Conservation (phyloP, 2,888 invertebrate species). For the Trisateles emortualis region DNA sequence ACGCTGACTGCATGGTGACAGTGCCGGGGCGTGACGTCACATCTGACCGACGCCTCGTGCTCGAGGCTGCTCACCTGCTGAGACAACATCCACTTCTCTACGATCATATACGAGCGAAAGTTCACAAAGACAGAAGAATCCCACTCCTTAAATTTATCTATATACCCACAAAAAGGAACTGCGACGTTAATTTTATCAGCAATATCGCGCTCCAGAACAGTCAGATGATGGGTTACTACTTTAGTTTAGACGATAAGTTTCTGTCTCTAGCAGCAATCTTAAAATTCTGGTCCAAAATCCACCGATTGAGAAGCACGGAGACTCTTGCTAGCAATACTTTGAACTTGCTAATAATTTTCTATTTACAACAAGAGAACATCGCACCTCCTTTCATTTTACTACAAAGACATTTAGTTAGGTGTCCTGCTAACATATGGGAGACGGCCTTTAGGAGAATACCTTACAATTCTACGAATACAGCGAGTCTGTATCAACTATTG, state of each 20-base stretch:
- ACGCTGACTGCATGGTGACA: conserved; percentile 38
- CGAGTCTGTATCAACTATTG: conserved; percentile 28
- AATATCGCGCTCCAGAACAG: conserved; percentile 9
- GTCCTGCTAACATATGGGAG: too few species aligned
- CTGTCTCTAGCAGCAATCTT: conserved; percentile 12
- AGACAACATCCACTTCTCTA: conserved; percentile 6
- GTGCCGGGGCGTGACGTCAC: conserved; percentile 16
- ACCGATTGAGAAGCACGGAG: background rate
- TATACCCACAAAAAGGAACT: conserved; percentile 11
- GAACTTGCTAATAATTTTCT: conserved; percentile 40
- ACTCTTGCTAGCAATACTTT: conserved; percentile 14
- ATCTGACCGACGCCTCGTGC: conserved; percentile 4
- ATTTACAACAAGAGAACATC: conserved; percentile 41
- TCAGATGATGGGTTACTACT: conserved; percentile 13
- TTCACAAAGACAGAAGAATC: conserved; percentile 1
- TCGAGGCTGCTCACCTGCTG: conserved; percentile 6
- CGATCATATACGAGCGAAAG: background rate
- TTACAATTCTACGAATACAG: background rate
- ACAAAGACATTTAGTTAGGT: conserved; percentile 3
- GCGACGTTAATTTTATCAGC: conserved; percentile 16
- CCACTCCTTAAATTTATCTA: conserved; percentile 18
- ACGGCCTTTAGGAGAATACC: too few species aligned
- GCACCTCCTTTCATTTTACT: conserved; percentile 11
- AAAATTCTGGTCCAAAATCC: conserved; percentile 22
- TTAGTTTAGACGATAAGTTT: conserved; percentile 7